Base-by-base conservation (phyloP, 2,797 vertebrate species). In the Rhincodon typus region DNA sequence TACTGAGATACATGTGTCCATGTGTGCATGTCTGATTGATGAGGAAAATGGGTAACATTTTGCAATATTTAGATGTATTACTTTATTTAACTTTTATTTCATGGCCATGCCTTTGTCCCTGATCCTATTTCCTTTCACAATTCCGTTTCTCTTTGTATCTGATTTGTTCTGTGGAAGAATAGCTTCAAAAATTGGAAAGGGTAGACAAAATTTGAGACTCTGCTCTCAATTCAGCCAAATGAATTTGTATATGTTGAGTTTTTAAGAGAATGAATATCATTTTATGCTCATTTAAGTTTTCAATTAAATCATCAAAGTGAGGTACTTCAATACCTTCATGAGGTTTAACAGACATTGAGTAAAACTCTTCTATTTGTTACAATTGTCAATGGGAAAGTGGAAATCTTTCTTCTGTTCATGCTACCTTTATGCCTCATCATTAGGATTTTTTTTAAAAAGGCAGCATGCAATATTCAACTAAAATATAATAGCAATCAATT, bases 81-180 rank as follows among this genome's bases (percentile, higher is more conserved):
- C 30, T 62, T 57, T 57, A 90, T 6, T 88, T 57, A 57, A 4
- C 62, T 93, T 91, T 67, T 42, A 93, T 62, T 67, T 67, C 2
- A 67, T 93, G 57, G 0, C 7, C 10, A 23, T 25, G 23, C 3
- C n/a, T 93, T 62, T 34, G 13, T 34, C 53, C 86, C 12, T 27
- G 21, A 34, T 50, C 34, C n/a, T 23, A 67, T 38, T 42, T 66
- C 19, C 62, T 67, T 19, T 38, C 62, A 67, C 34, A 21, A 0
- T 93, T 25, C 21, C 7, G 17, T 66, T 21, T 27, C n/a, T 23
- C n/a, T 67, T 42, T 6, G 19, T 38, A 21, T 38, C 67, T 10
- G 23, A 42, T 93, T 93, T 67, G 62, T n/a, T 38, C 90, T 93
- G 90, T 93, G n/a, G 62, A 93, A 93, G 57, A 93, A 38, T 67